Percentiles rank a stretch among this genome's conserved stretches.
Evolutionary conservation across 2,113 vertebrate genomes (phyloP).

Genomic region (Onychostruthus taczanowskii): DNA sequence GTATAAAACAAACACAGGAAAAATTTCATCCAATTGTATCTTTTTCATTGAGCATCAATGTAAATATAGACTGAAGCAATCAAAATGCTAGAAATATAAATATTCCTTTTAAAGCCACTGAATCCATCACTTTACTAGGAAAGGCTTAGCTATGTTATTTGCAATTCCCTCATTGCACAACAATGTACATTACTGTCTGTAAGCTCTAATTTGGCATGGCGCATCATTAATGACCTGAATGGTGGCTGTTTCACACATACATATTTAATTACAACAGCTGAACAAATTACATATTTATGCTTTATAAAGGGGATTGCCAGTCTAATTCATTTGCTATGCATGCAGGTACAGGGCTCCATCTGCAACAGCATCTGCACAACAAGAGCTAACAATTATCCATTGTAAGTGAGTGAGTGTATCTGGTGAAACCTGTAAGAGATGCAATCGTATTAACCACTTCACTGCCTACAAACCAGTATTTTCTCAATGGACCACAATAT

Average conservation of each 20-base stretch:
- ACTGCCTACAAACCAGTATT: constrained; percentile 71
- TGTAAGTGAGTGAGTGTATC: constrained; percentile 82
- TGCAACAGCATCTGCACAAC: constrained; percentile 94
- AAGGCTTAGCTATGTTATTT: constrained; percentile 80
- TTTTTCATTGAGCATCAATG: constrained; percentile 66
- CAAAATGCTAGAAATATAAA: constrained; percentile 78
- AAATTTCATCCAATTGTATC: constrained; percentile 65
- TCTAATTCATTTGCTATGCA: constrained; percentile 93
- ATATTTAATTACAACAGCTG: constrained; percentile 99
- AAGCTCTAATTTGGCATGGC: constrained; percentile 89
- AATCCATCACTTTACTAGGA: constrained; percentile 75
- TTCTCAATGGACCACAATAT: constrained; percentile 72
- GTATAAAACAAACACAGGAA: constrained; percentile 70
- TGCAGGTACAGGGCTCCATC: constrained; percentile 97
- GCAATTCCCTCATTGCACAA: constrained; percentile 82
- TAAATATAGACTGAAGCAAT: constrained; percentile 76
- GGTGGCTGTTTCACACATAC: constrained; percentile 94
- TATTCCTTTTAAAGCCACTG: constrained; percentile 77
- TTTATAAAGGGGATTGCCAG: constrained; percentile 90
- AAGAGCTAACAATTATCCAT: constrained; percentile 87
- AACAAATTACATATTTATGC: constrained; percentile 99
- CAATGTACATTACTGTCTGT: constrained; percentile 86
- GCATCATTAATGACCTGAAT: constrained; percentile 94
- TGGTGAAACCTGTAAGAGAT: constrained; percentile 80
- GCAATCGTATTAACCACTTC: constrained; percentile 77